Percentiles rank a stretch among this genome's conserved stretches.
These are phyloP conservation scores for Panthera tigris DNA, from an alignment of 2,113 vertebrate species.

Conservation along the genomic window DNA sequence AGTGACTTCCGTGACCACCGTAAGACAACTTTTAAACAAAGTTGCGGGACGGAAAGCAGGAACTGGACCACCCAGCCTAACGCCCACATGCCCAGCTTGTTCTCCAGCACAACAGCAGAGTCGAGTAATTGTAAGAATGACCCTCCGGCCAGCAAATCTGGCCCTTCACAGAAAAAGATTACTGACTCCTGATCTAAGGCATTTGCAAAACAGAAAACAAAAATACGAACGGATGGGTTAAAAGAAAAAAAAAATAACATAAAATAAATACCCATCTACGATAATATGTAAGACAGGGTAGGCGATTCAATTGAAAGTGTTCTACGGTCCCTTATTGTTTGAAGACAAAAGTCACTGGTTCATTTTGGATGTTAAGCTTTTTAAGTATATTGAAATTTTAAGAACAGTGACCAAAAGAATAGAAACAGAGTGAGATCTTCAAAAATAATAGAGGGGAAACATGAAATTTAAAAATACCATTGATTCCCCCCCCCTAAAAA, in stretches of 20 bases:
- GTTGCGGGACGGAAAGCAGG: background rate
- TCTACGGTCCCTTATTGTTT: background rate
- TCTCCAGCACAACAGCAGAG: background rate
- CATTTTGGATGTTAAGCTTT: background rate
- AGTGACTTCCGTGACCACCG: background rate
- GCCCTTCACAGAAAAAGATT: background rate
- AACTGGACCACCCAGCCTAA: background rate
- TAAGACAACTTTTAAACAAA: background rate
- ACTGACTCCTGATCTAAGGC: background rate
- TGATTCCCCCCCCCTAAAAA: background rate
- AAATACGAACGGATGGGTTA: background rate
- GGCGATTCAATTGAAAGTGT: background rate
- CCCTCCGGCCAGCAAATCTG: background rate
- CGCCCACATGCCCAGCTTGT: background rate
- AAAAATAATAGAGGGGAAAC: background rate
- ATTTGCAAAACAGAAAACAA: slow-evolving; percentile 6
- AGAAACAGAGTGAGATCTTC: background rate
- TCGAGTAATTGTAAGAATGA: background rate
- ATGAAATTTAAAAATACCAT: background rate
- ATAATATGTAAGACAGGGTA: background rate
- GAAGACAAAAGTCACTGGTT: background rate
- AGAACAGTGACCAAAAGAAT: background rate
- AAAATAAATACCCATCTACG: background rate
- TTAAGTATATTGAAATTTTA: background rate
- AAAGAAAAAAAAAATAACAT: background rate